Percentiles rank a stretch among this genome's conserved stretches.
These are phyloP conservation scores for Gortyna flavago DNA, from an alignment of 2,888 invertebrate species.

Conservation along the genomic window DNA sequence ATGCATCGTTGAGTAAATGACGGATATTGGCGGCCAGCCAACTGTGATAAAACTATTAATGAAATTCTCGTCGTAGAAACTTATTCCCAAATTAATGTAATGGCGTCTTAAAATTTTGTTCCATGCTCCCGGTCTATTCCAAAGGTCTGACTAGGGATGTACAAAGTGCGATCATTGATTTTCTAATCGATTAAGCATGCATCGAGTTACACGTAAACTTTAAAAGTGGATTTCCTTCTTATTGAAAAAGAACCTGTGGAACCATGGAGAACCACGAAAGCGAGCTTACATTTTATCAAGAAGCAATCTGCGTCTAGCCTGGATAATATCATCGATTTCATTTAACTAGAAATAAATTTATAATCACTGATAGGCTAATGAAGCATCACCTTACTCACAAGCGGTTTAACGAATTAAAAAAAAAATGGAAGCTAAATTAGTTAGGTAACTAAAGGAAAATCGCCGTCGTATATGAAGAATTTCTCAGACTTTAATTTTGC, in stretches of 20 bases:
- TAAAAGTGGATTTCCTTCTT: not conserved
- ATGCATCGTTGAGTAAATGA: conserved; percentile 46
- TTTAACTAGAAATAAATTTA: no score
- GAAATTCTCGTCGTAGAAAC: conserved; percentile 37
- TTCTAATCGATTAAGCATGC: conserved; percentile 1
- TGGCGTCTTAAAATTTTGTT: not conserved
- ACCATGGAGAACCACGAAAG: not conserved
- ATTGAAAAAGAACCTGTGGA: not conserved
- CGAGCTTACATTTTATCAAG: not conserved
- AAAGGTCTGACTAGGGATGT: not conserved
- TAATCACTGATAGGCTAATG: not conserved
- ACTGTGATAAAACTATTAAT: conserved; percentile 61
- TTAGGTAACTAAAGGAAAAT: not conserved
- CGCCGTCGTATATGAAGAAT: not conserved
- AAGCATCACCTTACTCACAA: not conserved
- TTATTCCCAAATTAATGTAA: conserved; percentile 27
- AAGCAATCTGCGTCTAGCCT: not conserved
- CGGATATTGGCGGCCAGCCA: conserved; percentile 65
- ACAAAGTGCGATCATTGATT: not conserved
- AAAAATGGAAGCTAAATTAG: not conserved
- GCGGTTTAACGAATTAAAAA: not conserved
- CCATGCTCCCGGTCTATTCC: not conserved
- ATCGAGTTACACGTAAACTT: not conserved
- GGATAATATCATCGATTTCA: not conserved
- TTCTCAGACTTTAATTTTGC: not conserved